These are phyloP conservation scores for Anolis carolinensis DNA, from an alignment of 2,113 vertebrate species.

Conservation along the genomic window DNA sequence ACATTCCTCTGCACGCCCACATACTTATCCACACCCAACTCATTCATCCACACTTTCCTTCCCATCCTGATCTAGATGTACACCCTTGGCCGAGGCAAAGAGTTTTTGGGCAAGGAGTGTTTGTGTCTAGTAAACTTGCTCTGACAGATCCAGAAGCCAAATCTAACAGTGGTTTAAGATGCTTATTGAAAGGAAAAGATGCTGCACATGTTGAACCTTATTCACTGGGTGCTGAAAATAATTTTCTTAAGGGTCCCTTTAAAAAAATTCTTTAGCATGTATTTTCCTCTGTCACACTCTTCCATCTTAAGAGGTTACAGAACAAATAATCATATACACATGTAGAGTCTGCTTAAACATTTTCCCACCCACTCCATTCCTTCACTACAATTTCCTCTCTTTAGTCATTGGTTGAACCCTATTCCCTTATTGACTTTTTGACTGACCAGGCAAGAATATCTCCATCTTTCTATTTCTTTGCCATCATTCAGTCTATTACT, in stretches of 20 bases:
- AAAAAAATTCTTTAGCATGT: background rate
- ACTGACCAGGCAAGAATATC: too few relatives aligned
- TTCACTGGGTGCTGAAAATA: background rate
- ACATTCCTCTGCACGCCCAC: background rate
- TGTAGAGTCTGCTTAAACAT: background rate
- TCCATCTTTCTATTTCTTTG: too few relatives aligned
- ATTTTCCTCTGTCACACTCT: conserved; percentile 19
- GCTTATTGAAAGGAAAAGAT: conserved; percentile 22
- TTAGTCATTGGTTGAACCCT: too few relatives aligned
- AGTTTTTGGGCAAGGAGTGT: background rate
- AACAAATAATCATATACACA: background rate
- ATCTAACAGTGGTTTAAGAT: background rate
- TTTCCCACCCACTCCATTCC: background rate
- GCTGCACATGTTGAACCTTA: conserved; percentile 20
- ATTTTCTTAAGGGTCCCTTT: background rate
- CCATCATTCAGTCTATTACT: too few relatives aligned
- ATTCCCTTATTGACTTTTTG: too few relatives aligned
- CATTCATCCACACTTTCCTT: background rate
- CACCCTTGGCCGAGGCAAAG: background rate
- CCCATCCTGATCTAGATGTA: conserved; percentile 1
- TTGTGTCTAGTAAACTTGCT: background rate
- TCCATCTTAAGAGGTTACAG: background rate
- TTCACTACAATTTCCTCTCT: background rate
- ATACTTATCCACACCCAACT: background rate
- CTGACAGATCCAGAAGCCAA: background rate